Base-by-base conservation (phyloP, 2,888 invertebrate genomes). In the Penaeus monodon region DNA sequence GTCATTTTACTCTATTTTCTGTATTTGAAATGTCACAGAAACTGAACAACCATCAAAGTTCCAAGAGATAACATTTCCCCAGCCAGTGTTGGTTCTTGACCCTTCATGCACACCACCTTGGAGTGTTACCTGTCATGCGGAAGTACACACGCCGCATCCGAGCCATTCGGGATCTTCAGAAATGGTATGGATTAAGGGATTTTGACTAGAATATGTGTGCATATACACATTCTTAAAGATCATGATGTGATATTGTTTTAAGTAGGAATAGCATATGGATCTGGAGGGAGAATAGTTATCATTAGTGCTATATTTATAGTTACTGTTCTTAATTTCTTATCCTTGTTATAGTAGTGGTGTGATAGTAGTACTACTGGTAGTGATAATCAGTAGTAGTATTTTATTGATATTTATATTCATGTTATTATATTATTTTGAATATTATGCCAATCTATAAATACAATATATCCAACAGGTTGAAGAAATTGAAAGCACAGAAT, bases 11-110 rank as follows among this genome's bases (percentile, higher is more conserved):
- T 77, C 57, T 27, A 24, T 57, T 78, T 81, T 38, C 68, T 20
- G 17, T 57, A 63, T 78, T 78, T 14, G 27, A 63, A 22, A 64
- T 29, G 8, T 68, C 27, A 63, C 86, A 86, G 86, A 78, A n/a
- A 38, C 86, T 33, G 78, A 79, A 70, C 66, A 83, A 33, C 49
- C 44, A 17, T 80, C 76, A 49, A 84, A 86, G 74, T 89, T 89
- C 68, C 84, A 94, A 20, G 95, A 96, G 83, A 95, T 96, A 4
- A 98, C 97, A 91, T 99, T 99, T 93, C n/a, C 96, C 97, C 90
- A 98, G 99, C 0, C 97, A 98, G 91, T 99, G 99, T 92, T 99
- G 99, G 97, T 99, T 98, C 93, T 94, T 99, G 78, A 98, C 99
- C 0, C 94, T 99, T 70, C 97, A 98, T 92, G 96, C 97, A 92